Evolutionary conservation across 2,113 vertebrate species (phyloP).

Genomic region (Orycteropus afer): DNA sequence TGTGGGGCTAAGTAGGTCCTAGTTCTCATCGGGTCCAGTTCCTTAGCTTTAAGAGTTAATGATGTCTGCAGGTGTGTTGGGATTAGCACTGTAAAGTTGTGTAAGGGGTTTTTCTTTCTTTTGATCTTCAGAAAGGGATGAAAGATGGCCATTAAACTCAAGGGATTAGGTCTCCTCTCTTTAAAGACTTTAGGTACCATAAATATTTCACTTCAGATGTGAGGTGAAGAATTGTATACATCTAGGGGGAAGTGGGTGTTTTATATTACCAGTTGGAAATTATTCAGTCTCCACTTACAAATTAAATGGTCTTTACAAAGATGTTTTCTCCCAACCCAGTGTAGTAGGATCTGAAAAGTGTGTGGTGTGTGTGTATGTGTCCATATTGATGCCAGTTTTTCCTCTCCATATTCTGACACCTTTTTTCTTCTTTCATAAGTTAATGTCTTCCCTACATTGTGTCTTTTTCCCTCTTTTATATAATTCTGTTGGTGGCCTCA

Average conservation of each 20-base stretch:
- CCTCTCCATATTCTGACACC: neutral
- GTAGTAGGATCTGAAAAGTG: neutral
- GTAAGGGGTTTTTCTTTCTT: constrained; percentile 78
- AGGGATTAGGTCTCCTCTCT: constrained; percentile 72
- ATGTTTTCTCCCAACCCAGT: constrained; percentile 44
- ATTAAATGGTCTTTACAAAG: constrained; percentile 66
- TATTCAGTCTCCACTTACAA: constrained; percentile 70
- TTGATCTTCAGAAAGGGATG: constrained; percentile 73
- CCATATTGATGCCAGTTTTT: neutral
- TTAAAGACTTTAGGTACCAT: constrained; percentile 74
- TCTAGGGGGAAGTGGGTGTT: constrained; percentile 57
- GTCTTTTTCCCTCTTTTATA: neutral
- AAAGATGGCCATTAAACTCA: constrained; percentile 75
- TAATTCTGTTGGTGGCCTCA: neutral
- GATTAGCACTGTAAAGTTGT: constrained; percentile 80
- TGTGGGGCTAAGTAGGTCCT: neutral
- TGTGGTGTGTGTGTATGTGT: neutral
- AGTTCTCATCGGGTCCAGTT: neutral
- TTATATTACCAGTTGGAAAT: constrained; percentile 76
- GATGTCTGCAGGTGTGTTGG: constrained; percentile 79
- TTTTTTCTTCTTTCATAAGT: neutral
- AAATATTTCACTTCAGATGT: constrained; percentile 79
- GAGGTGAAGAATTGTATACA: constrained; percentile 68
- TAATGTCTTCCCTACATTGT: neutral
- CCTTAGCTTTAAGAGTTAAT: constrained; percentile 61